Evolutionary conservation across 2,113 vertebrate genomes (phyloP).

Genomic region (Sapajus apella): DNA sequence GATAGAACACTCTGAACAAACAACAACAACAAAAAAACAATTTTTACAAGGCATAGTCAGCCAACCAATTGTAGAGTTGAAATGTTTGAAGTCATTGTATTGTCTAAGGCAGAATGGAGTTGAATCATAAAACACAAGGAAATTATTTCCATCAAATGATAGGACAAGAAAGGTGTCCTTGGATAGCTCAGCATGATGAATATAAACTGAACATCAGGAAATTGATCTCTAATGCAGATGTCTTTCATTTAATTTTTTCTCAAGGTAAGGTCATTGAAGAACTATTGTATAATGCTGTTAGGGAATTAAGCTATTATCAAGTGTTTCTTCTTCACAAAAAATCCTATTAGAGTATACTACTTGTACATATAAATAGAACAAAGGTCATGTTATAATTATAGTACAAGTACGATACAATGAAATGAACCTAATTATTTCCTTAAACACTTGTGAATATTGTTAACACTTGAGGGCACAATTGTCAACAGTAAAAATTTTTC

Average conservation of each 20-base stretch:
- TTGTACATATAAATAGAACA: conserved; percentile 51
- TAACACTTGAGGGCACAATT: conserved; percentile 76
- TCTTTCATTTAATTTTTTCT: conserved; percentile 34
- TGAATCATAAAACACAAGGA: conserved; percentile 60
- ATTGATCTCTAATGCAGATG: conserved; percentile 33
- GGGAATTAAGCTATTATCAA: neutral
- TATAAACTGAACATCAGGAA: conserved; percentile 46
- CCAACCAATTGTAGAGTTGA: neutral
- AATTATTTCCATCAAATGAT: conserved; percentile 58
- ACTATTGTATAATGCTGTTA: conserved; percentile 25
- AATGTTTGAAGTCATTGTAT: conserved; percentile 52
- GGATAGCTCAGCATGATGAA: neutral
- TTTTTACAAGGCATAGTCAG: conserved; percentile 30
- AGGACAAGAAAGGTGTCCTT: conserved; percentile 47
- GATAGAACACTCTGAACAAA: neutral
- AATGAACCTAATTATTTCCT: conserved; percentile 62
- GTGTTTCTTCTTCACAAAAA: conserved; percentile 14
- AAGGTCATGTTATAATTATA: conserved; percentile 62
- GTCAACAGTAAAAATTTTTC: conserved; percentile 54
- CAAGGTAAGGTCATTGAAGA: conserved; percentile 35
- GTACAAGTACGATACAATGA: neutral
- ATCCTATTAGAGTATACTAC: neutral
- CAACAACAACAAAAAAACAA: neutral
- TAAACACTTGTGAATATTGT: conserved; percentile 64
- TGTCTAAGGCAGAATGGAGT: conserved; percentile 48